A percentile compares a stretch with the other conserved stretches of the same genome.
Evolutionary conservation across 2,888 invertebrate genomes (phyloP).

Genomic region (Apocheima hispidaria): DNA sequence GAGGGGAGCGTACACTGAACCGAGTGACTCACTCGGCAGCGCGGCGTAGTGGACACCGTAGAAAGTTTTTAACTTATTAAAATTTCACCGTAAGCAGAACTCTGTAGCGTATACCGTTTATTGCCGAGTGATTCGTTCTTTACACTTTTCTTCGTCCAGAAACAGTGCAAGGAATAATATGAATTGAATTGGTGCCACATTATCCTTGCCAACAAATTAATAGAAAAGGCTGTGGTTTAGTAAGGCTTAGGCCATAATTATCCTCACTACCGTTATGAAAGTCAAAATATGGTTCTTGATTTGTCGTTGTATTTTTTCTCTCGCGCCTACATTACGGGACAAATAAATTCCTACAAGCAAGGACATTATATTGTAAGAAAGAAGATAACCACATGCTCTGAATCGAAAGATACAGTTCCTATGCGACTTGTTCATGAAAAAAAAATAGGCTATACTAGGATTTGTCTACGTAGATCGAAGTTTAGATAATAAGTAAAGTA

Average conservation of each 20-base stretch:
- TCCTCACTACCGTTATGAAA: too few relatives aligned
- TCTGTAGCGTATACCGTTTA: slow-evolving; percentile 61
- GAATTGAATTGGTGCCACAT: not conserved
- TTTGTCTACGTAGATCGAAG: too few relatives aligned
- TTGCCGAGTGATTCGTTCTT: slow-evolving; percentile 48
- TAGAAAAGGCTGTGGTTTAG: too few relatives aligned
- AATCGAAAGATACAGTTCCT: not conserved
- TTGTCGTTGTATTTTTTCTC: too few relatives aligned
- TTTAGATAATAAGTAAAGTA: not conserved
- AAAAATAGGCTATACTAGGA: too few relatives aligned
- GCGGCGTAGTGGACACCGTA: slow-evolving; percentile 61
- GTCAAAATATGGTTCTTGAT: too few relatives aligned
- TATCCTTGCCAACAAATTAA: too few relatives aligned
- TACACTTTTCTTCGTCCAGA: not conserved
- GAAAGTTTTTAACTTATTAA: slow-evolving; percentile 80
- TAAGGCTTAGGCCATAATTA: too few relatives aligned
- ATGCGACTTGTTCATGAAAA: not conserved
- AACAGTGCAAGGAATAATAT: not conserved
- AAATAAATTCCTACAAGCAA: too few relatives aligned
- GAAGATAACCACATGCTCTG: too few relatives aligned
- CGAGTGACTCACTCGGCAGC: slow-evolving; percentile 59
- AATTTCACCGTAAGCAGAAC: slow-evolving; percentile 80
- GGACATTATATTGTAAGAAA: too few relatives aligned
- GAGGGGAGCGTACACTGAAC: slow-evolving; percentile 72
- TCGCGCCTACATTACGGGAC: too few relatives aligned